These are phyloP conservation scores for Aphrophora alni DNA, from an alignment of 2,888 invertebrate species.

Conservation along the genomic window DNA sequence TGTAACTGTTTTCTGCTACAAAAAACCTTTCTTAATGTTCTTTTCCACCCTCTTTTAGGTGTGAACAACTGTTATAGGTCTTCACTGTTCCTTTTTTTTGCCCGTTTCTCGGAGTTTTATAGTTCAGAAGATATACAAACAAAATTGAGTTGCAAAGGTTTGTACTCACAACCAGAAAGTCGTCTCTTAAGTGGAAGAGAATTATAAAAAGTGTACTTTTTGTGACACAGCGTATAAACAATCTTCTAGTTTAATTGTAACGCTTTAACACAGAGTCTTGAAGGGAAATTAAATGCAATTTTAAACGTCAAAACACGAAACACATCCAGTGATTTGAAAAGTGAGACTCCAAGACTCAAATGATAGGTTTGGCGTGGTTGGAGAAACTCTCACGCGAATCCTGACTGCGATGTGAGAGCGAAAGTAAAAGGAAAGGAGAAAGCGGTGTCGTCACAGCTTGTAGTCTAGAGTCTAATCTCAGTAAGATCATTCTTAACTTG, in stretches of 20 bases:
- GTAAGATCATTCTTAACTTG: too few species aligned
- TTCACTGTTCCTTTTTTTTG: neutral
- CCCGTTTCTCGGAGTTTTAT: too few species aligned
- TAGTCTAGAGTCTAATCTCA: neutral
- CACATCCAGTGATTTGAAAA: neutral
- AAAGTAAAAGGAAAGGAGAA: slow-evolving; percentile 37
- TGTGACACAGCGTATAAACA: too few species aligned
- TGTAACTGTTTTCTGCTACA: neutral
- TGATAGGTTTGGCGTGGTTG: neutral
- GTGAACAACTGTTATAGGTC: neutral
- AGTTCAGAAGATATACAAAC: too few species aligned
- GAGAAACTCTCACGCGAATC: slow-evolving; percentile 9
- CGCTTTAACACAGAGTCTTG: too few species aligned
- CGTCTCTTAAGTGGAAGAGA: too few species aligned
- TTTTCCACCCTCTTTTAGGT: neutral
- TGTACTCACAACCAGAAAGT: too few species aligned
- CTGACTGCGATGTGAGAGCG: slow-evolving; percentile 22
- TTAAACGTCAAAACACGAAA: neutral
- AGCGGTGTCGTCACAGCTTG: slow-evolving; percentile 20
- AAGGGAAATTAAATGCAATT: neutral
- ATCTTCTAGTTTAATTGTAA: too few species aligned
- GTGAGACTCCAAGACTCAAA: neutral
- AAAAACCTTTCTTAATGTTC: neutral
- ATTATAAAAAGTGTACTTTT: too few species aligned
- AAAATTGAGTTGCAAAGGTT: too few species aligned